Conservation (phyloP, 2,113 vertebrate species). For the Pantherophis guttatus region DNA sequence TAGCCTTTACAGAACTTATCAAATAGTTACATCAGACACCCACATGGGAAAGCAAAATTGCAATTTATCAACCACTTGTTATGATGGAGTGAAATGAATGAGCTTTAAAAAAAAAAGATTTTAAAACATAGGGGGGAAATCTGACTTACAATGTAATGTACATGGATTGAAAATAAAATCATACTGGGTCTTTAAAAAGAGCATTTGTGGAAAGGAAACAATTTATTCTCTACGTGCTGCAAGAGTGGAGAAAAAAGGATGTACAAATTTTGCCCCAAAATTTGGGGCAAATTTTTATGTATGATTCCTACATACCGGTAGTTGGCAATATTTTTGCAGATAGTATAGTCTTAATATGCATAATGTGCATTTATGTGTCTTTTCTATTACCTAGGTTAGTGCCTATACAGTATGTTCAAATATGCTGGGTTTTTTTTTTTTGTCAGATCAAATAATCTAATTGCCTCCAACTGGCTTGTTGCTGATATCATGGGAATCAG, state of each 20-base stretch:
- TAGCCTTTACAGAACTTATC: constrained; percentile 21
- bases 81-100: constrained; percentile 16
- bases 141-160: constrained; percentile 41
- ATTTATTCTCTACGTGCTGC: constrained; percentile 50
- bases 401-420: constrained; percentile 29
- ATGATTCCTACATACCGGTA: not conserved
- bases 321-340: not conserved
- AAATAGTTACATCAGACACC: constrained; percentile 22
- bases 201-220: constrained; percentile 31
- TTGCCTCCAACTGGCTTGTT: constrained; percentile 34
- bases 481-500: constrained; percentile 13
- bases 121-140: constrained; percentile 10
- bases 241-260: constrained; percentile 39
- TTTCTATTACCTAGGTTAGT: constrained; percentile 23
- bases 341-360: constrained; percentile 1
- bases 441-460: constrained; percentile 51
- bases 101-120: constrained; percentile 28
- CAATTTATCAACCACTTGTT: constrained; percentile 25
- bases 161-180: constrained; percentile 24
- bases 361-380: not conserved
- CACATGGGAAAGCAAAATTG: not conserved
- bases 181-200: constrained; percentile 49
- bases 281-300: no score
- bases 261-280: constrained; percentile 17
- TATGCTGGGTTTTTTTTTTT: constrained; percentile 35